phyloP scores from a whole-genome alignment of 2,797 vertebrate species.

The Rhinogobio ventralis region DNA sequence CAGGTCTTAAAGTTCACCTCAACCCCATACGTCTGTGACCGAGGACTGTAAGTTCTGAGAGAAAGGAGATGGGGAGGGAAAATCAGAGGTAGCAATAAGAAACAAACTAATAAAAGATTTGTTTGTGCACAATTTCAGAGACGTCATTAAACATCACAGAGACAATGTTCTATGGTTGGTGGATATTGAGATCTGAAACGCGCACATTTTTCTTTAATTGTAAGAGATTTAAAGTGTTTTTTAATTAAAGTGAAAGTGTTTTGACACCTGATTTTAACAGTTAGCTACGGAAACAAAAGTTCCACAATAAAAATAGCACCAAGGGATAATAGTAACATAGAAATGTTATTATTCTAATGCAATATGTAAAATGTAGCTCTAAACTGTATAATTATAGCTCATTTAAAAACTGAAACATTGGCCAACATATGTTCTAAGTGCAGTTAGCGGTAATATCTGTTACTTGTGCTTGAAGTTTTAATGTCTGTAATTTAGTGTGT shows the following conservation, averaged over 20 bases:
- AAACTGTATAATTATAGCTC: background rate
- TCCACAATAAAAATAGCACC: background rate
- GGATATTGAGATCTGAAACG: background rate
- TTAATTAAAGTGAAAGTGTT: background rate
- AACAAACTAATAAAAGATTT: background rate
- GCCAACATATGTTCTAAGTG: background rate
- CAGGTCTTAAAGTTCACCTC: constrained; percentile 76
- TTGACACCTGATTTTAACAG: background rate
- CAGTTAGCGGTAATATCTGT: background rate
- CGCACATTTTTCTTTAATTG: background rate
- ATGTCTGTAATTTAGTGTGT: background rate
- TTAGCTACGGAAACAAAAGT: background rate
- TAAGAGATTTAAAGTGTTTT: background rate
- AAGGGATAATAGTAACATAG: background rate
- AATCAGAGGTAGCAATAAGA: constrained; percentile 25
- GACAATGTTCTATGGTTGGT: background rate
- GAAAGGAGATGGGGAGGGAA: background rate
- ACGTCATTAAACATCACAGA: background rate
- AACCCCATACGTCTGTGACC: constrained; percentile 67
- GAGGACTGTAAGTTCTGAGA: constrained; percentile 20
- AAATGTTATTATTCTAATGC: background rate
- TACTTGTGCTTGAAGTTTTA: background rate
- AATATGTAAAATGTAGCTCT: background rate
- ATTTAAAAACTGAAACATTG: background rate
- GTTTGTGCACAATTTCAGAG: background rate